Evolutionary conservation across 92 coral and sea anemone genomes (phyloP), one percentile per base, ranked within the genome.

Genomic region (Nematostella vectensis): DNA sequence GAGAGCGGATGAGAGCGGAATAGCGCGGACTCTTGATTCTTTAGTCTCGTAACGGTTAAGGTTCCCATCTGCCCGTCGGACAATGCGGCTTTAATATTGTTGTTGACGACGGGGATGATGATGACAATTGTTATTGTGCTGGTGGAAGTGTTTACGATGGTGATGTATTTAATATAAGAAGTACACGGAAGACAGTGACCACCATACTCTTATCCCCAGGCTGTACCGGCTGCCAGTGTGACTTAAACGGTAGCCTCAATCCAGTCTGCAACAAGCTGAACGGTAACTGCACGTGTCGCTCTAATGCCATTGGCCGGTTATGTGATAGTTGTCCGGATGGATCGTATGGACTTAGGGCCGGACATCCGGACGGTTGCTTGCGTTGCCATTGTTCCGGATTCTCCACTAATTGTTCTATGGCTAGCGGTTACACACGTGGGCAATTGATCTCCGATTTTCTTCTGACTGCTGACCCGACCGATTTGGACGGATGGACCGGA

Each of bases 311-410:
- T 22, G 76, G 78, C 11, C 74, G 52, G 31, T 65, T 65, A 27
- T 93, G 98, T 38, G 72, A 70, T 31, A 48, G 38, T 1, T 93
- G 98, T 58, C 82, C 83, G 12, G 3, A 59, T 25, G 88, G 88
- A 2, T 72, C 54, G 61, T 87, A 81, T 43, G 98, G 98, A 3
- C 62, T 93, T 27, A 72, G 72, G 48, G 59, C 74, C 18, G 59
- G 64, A 30, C 83, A 93, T 29, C 77, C 96, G 0, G 55, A 72
- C 20, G 98, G 98, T 3, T 93, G 98, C 40, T 75, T 93, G 21
- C 48, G 78, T 28, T 93, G 98, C 48, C 93, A 86, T 45, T 93
- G 98, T 65, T 93, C 98, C 11, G 82, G 82, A 25, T 81, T 80
- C 63, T 59, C 88, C 24, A 48, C 47, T 36, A 62, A 62, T 63